Conservation (phyloP, 2,113 vertebrate species). For the Columba livia region DNA sequence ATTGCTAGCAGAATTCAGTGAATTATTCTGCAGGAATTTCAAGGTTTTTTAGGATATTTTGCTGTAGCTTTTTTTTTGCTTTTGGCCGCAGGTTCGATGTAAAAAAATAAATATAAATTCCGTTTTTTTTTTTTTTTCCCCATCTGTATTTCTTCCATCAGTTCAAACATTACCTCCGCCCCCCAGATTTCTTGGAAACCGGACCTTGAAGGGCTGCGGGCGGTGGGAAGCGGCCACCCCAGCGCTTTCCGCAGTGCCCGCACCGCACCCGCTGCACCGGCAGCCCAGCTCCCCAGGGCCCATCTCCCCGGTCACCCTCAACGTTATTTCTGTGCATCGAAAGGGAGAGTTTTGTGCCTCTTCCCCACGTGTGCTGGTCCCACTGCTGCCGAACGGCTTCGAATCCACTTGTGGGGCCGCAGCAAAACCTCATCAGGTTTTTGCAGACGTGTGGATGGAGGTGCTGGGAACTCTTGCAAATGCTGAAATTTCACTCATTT, state of each 20-base stretch:
- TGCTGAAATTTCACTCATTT: not conserved
- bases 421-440: not conserved
- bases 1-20: not conserved
- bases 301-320: not conserved
- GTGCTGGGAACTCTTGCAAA: not conserved
- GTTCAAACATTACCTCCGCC: not conserved
- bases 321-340: not conserved
- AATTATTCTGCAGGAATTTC: conserved; percentile 18
- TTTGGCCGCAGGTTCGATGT: not conserved
- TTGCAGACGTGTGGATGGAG: not conserved
- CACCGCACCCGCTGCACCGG: rapidly evolving
- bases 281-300: rapidly evolving
- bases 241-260: not conserved
- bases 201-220: not conserved
- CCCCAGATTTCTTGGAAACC: not conserved
- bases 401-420: not conserved
- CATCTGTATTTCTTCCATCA: not conserved
- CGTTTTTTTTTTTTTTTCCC: rapidly evolving
- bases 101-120: not conserved
- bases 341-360: not conserved
- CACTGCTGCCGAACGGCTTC: not conserved
- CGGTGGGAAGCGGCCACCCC: not conserved
- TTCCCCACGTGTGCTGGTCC: not conserved
- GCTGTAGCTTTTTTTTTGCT: not conserved
- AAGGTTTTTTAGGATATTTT: not conserved